These are phyloP conservation scores for Trichogramma evanescens DNA, from an alignment of 2,888 invertebrate genomes.

Conservation along the genomic window DNA sequence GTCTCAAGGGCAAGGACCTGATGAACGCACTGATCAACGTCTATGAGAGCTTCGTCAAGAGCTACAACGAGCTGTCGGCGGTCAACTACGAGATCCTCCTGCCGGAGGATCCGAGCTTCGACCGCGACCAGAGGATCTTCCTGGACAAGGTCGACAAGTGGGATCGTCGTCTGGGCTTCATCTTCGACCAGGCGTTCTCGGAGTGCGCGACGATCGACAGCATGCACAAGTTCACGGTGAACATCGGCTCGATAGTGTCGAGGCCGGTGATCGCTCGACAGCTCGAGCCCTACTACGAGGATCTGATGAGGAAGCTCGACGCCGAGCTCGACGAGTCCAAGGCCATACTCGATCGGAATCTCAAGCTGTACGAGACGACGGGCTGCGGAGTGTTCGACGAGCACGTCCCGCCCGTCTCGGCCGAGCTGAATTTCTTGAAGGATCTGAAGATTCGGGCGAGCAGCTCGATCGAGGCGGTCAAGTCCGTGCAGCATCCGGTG, in stretches of 20 bases:
- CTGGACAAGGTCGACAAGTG: constrained; percentile 59
- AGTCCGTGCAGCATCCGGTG: constrained; percentile 60
- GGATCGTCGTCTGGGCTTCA: constrained; percentile 70
- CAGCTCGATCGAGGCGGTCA: constrained; percentile 56
- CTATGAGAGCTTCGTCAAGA: constrained; percentile 37
- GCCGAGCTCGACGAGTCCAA: constrained; percentile 62
- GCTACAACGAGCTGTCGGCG: constrained; percentile 36
- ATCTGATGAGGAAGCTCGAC: constrained; percentile 60
- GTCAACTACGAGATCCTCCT: constrained; percentile 69
- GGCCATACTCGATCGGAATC: constrained; percentile 32
- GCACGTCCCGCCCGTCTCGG: constrained; percentile 71
- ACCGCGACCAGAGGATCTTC: constrained; percentile 59
- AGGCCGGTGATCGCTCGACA: constrained; percentile 68
- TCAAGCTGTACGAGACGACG: constrained; percentile 19
- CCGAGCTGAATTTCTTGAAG: constrained; percentile 64
- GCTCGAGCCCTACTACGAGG: constrained; percentile 60
- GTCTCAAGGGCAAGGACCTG: constrained; percentile 58
- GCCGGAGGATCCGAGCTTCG: constrained; percentile 61
- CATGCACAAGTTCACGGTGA: constrained; percentile 61
- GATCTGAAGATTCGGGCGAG: constrained; percentile 59
- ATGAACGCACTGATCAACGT: constrained; percentile 50
- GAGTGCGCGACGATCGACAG: constrained; percentile 67
- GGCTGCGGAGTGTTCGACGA: constrained; percentile 51
- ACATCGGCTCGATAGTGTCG: constrained; percentile 67
- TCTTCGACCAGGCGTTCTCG: constrained; percentile 73